Percentiles rank a stretch among this genome's conserved stretches.
These are phyloP conservation scores for Trichosurus vulpecula DNA, from an alignment of 2,797 vertebrate genomes.

Conservation along the genomic window DNA sequence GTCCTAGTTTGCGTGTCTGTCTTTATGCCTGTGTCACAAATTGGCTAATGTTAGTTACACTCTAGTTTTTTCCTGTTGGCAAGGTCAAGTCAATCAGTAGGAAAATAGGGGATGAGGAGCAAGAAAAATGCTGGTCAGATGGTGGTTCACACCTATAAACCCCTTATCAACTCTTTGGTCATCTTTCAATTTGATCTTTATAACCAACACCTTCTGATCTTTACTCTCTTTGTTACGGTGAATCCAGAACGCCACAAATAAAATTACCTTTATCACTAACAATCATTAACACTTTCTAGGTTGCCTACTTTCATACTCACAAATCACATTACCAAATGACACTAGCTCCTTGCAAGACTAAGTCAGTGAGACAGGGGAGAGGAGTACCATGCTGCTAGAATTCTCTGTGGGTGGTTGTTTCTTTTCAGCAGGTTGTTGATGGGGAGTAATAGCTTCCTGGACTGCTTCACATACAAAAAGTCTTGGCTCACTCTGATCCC, in stretches of 20 bases:
- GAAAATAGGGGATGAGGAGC: background rate
- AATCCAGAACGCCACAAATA: background rate
- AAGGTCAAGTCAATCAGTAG: background rate
- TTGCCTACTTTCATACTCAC: background rate
- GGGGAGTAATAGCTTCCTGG: constrained; percentile 77
- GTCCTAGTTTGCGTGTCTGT: background rate
- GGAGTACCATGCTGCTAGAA: constrained; percentile 68
- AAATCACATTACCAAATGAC: background rate
- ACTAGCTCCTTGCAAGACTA: background rate
- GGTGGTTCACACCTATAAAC: background rate
- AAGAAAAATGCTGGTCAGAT: background rate
- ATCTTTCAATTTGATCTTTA: background rate
- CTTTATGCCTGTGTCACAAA: background rate
- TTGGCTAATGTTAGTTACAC: background rate
- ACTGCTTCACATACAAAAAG: constrained; percentile 93
- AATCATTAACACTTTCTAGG: background rate
- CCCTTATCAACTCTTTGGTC: background rate
- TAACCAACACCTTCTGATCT: background rate
- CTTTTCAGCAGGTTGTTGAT: constrained; percentile 73
- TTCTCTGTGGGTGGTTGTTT: constrained; percentile 59
- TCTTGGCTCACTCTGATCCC: constrained; percentile 94
- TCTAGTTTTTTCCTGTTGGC: background rate
- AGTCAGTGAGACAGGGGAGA: background rate
- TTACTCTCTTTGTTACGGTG: background rate
- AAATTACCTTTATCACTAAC: background rate